Evolutionary conservation across 1,140 invertebrate species (phyloP), one percentile per base, ranked within the genome.

Genomic region (Drosophila kurseongensis): DNA sequence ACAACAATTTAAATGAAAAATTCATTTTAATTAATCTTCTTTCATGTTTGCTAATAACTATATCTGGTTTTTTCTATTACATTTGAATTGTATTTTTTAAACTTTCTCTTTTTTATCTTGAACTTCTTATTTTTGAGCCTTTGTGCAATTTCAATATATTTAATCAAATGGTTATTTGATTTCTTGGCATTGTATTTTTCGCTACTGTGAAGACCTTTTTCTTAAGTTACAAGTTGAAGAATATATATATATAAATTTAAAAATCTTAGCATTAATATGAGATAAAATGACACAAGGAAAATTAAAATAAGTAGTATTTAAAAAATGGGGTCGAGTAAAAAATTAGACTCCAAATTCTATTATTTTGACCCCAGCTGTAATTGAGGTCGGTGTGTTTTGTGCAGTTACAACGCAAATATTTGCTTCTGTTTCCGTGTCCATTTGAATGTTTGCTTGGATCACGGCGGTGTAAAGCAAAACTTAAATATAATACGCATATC

Each of bases 331-430:
- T 4, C 23, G 3, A 23, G 4, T 23, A 23, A 23, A 4, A 23
- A 23, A 23, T 23, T 0, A 23, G 23, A 23, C 23, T 23, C 1
- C 3, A 7, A 35, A 5, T n/a, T 10, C 40, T 61, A 13, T 5
- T 18, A 10, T 23, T 10, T 16, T 32, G n/a, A 36, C 6, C 27
- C 5, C 16, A 2, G 4, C 13, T 59, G 29, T 59, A 10, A 0
- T 1, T 32, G 35, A 32, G 40, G n/a, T 27, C 18, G 58, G 32
- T 32, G 40, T 18, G 14, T 58, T 72, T 63, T 67, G 59, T 51
- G 35, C 47, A 72, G 69, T 72, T 57, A 52, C 40, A 71, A 71
- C 40, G 65, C 66, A 73, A 73, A 73, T 73, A 73, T 71, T 71
- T 71, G 27, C 54, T 27, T 18, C 14, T 45, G 52, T 58, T 52